Evolutionary conservation across 2,797 vertebrate genomes (phyloP), one percentile per base, ranked within the genome.

Genomic region (Liparis tanakae): DNA sequence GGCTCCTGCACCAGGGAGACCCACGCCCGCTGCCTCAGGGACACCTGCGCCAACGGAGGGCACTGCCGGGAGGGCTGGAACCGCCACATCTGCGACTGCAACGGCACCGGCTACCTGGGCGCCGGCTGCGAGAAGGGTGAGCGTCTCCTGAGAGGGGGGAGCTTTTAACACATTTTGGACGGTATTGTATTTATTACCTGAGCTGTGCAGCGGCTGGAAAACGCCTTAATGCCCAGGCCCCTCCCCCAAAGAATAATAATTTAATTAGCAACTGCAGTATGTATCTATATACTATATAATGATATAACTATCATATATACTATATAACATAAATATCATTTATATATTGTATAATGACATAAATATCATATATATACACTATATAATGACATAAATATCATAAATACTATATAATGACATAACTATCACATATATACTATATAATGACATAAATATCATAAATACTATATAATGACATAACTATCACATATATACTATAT

Each of bases 31-130:
- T 98, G 97, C 67, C 80, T 90, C n/a, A 91, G 93, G 1, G 93
- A 93, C 9, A 96, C 96, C 0, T 99, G 97, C 13, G 93, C 88
- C 39, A 96, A 97, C 1, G 95, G 96, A 0, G 96, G 96, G 0
- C 76, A 93, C 46, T 99, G 97, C 85, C 91, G 91, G 0, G 97
- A 99, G 75, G 97, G 97, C 59, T 99, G 97, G 97, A 99, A 98
- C 92, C 96, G 97, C 9, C 96, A 97, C 74, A 85, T 98, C 71
- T 98, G 97, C 36, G 96, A 98, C 89, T 98, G 97, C 80, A 87
- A 95, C 0, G 95, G 95, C 48, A 98, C 96, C 0, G 97, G 96
- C 64, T 98, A 93, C 89, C 91, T 96, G 68, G 97, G 97, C 6
- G 90, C 91, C 70, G 95, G 92, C 91, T 98, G 97, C 36, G 96